These are phyloP conservation scores for Decapterus maruadsi DNA, from an alignment of 2,797 vertebrate species.

Conservation along the genomic window DNA sequence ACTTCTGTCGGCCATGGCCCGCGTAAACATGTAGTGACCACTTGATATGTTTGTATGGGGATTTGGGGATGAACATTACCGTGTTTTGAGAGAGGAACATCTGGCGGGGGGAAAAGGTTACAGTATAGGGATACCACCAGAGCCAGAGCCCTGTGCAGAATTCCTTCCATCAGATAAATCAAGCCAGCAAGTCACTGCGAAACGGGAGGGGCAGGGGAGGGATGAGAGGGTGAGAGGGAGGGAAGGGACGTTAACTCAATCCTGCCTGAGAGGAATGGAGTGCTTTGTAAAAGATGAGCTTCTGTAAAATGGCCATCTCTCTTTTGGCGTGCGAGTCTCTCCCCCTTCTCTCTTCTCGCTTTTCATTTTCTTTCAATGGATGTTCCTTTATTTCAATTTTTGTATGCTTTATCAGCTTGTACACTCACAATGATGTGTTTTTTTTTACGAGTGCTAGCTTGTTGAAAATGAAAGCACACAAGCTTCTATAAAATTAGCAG, in stretches of 20 bases:
- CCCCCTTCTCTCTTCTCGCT: background rate
- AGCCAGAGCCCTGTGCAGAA: conserved; percentile 85
- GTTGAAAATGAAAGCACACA: background rate
- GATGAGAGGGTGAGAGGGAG: conserved; percentile 61
- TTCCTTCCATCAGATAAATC: conserved; percentile 92
- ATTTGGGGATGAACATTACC: conserved; percentile 86
- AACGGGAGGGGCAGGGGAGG: conserved; percentile 67
- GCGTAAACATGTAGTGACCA: conserved; percentile 83
- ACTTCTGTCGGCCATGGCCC: conserved; percentile 75
- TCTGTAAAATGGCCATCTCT: conserved; percentile 62
- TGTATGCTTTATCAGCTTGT: background rate
- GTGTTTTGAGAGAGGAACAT: conserved; percentile 88
- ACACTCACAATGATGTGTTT: background rate
- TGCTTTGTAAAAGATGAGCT: conserved; percentile 71
- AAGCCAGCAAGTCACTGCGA: conserved; percentile 84
- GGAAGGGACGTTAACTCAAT: conserved; percentile 82
- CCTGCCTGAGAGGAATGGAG: conserved; percentile 76
- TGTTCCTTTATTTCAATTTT: background rate
- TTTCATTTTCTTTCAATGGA: background rate
- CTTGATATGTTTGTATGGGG: conserved; percentile 87
- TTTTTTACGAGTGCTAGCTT: background rate
- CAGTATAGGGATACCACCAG: conserved; percentile 84
- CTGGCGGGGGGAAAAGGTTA: conserved; percentile 89
- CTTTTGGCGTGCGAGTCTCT: conserved; percentile 29
- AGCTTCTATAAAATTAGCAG: background rate